Base-by-base conservation (phyloP, 2,113 vertebrate genomes). In the Cynopterus brachyotis region DNA sequence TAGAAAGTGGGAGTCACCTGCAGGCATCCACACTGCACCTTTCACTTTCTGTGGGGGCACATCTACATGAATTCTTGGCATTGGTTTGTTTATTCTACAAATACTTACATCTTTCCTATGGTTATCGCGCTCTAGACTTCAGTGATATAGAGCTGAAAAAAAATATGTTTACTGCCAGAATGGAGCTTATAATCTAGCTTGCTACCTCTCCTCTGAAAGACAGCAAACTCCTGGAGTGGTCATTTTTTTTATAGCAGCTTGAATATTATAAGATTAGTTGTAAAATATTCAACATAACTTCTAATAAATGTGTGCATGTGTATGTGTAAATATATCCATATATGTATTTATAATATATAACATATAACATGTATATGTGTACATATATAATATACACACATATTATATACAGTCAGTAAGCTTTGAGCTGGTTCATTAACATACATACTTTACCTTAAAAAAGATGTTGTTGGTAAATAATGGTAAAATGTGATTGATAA, bases 391-490 rank as follows among this genome's bases (percentile, higher is more conserved):
- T 53, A 57, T 42, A 75, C 5, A 53, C 30, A 19, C 67, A 22
- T 50, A 42, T 70, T 35, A 20, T 35, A 86, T 1, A 50, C 8
- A 90, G 17, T 60, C 12, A 83, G 16, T 64, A 69, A 95, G 24
- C 20, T 92, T 91, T 91, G 70, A 96, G 32, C 3, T 92, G 50
- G 16, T 67, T 94, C 83, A 28, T 9, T 72, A 53, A 35, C 42
- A 79, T 66, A 83, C 35, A 86, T 30, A 30, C 19, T 50, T 82
- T 37, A 78, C n/a, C 50, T 88, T 85, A 89, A 95, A 89, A 85
- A 20, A 95, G 30, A 89, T 64, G 0, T 20, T 84, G 24, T 73
- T 72, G 53, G 2, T 60, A 79, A 82, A 75, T 80, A 84, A 89
- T 20, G 42, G 16, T 22, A 95, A 84, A 53, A 81, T 80, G 9